phyloP scores from a whole-genome alignment of 2,888 invertebrate species.

The Machimus rusticus region DNA sequence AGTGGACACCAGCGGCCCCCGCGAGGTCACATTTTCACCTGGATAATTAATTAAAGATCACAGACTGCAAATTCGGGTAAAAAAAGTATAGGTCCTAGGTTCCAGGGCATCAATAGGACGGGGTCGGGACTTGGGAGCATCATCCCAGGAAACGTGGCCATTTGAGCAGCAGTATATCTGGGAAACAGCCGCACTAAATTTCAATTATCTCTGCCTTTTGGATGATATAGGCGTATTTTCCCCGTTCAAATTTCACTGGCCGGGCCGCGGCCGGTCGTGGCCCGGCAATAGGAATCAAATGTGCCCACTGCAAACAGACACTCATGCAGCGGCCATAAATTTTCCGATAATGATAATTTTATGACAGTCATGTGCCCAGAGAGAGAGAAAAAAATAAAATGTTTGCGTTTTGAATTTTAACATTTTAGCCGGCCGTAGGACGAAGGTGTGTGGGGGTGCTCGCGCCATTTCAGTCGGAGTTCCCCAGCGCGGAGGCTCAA shows the following conservation, averaged over 20 bases:
- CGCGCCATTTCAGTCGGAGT: neutral
- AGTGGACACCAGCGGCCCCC: neutral
- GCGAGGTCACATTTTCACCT: neutral
- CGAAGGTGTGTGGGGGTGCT: neutral
- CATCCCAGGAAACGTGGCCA: neutral
- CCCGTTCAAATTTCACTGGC: neutral
- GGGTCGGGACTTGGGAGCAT: neutral
- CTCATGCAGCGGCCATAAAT: neutral
- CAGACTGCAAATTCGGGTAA: neutral
- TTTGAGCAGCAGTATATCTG: neutral
- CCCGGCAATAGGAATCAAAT: neutral
- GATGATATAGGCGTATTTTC: neutral
- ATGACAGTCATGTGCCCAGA: neutral
- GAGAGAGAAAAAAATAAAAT: neutral
- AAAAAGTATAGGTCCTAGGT: neutral
- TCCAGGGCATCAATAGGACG: neutral
- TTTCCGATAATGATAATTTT: slow-evolving; percentile 18
- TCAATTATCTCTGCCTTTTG: slow-evolving; percentile 8
- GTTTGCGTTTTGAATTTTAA: slow-evolving; percentile 26
- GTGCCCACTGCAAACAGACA: neutral
- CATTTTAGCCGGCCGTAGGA: neutral
- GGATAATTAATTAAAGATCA: neutral
- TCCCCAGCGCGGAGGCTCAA: neutral
- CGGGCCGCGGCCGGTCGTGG: neutral
- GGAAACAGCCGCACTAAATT: slow-evolving; percentile 3